A percentile compares a stretch with the other conserved stretches of the same genome.
phyloP scores from a whole-genome alignment of 2,797 vertebrate genomes.

The Melanotaenia nigrans region DNA sequence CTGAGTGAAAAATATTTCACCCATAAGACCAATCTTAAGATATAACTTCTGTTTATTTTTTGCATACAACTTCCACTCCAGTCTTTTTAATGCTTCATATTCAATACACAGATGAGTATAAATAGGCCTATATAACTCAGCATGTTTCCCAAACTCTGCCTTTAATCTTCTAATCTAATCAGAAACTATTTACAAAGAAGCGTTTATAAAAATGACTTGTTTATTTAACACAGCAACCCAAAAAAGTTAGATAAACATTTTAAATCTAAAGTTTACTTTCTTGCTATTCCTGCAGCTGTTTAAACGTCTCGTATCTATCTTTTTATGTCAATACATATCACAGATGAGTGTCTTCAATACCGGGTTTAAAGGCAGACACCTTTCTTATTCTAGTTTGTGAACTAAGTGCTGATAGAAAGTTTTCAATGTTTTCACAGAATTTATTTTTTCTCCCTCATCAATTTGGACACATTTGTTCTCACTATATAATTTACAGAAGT shows the following conservation, averaged over 20 bases:
- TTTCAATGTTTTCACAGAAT: neutral
- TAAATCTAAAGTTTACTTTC: neutral
- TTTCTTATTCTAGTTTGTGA: neutral
- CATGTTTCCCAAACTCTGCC: neutral
- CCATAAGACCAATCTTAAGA: constrained; percentile 32
- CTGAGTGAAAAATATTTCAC: constrained; percentile 38
- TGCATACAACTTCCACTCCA: neutral
- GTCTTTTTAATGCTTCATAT: neutral
- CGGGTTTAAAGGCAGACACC: neutral
- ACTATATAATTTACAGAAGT: neutral
- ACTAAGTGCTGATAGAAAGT: neutral
- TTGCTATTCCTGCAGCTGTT: neutral
- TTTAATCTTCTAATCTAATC: neutral
- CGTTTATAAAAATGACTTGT: neutral
- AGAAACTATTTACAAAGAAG: neutral
- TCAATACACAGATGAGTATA: neutral
- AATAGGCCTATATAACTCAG: neutral
- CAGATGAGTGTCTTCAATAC: neutral
- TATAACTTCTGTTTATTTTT: constrained; percentile 18
- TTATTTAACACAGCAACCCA: neutral
- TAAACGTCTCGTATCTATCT: neutral
- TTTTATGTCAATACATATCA: neutral
- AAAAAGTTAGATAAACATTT: neutral
- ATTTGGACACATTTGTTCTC: neutral
- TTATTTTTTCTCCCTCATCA: neutral